Evolutionary conservation across 2,113 vertebrate species (phyloP).

Genomic region (Athene noctua): DNA sequence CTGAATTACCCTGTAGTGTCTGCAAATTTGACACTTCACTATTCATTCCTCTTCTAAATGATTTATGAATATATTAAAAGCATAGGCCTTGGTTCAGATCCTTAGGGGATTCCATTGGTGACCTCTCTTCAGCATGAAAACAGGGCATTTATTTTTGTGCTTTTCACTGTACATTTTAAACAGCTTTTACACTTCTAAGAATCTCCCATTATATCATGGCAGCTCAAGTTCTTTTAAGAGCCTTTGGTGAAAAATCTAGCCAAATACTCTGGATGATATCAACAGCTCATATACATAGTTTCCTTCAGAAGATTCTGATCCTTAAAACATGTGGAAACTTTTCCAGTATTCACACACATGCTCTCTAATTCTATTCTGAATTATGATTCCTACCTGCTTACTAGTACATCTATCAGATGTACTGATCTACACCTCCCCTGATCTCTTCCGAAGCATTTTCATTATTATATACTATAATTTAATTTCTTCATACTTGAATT

Average conservation of each 20-base stretch:
- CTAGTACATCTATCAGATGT: neutral
- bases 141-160: slow-evolving; percentile 11
- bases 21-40: slow-evolving; percentile 12
- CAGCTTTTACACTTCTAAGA: neutral
- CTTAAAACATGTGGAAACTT: neutral
- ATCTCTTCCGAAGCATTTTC: neutral
- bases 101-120: neutral
- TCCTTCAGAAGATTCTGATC: neutral
- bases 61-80: slow-evolving; percentile 28
- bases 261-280: neutral
- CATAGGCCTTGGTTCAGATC: neutral
- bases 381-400: neutral
- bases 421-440: neutral
- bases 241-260: neutral
- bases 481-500: neutral
- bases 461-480: neutral
- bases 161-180: neutral
- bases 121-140: slow-evolving; percentile 21
- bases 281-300: neutral
- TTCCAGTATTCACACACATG: neutral
- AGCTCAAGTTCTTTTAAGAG: neutral
- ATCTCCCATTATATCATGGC: neutral
- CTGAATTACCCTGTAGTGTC: neutral
- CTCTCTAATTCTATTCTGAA: neutral
- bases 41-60: slow-evolving; percentile 12